Base-by-base conservation (phyloP, 2,888 invertebrate genomes). In the Nephrocerus scutellatus region DNA sequence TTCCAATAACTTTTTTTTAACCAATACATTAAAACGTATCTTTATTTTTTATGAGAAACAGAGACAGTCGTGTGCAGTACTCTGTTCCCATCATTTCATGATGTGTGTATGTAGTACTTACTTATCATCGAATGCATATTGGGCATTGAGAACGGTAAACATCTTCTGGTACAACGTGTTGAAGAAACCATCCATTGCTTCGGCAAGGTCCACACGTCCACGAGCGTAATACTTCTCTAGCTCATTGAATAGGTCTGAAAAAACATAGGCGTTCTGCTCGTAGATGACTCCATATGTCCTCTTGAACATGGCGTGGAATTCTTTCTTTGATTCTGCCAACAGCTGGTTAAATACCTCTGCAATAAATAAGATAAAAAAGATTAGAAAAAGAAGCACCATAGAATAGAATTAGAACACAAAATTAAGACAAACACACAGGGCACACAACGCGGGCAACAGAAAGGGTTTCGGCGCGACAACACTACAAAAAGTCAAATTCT, bases 291-390 rank as follows among this genome's bases (percentile, higher is more conserved):
- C 95, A 71, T 96, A 96, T 0, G 95, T 96, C 52, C 82, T 77
- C 61, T 86, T 85, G 74, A 95, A 96, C 95, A 96, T 95, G 47
- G 82, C 80, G 71, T 96, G 90, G 67, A 96, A 90, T 62, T 87
- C 90, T 51, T 75, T 76, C 54, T 86, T 83, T 15, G 92, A 89
- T 50, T 82, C 80, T 53, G 78, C 75, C 66, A 95, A 73, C 56
- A 95, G 76, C 51, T 84, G 82, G 55, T 80, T 80, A 75, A 95
- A 95, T 70, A 87, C 84, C 58, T 83, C 93, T 92, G 81, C n/a
- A 74, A 74, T 55, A 56, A 51, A 53, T 53, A 44, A 23, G 26
- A 25, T 36, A 13, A 37, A 33, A 15, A 12, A n/a, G 23, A 10
- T 36, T 41, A 21, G 23, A 36, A 36, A 16, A 39, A n/a, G 19